Percentiles rank a stretch among this genome's conserved stretches.
These are phyloP conservation scores for Phrynocephalus versicolor DNA, from an alignment of 2,113 vertebrate species.

Conservation along the genomic window DNA sequence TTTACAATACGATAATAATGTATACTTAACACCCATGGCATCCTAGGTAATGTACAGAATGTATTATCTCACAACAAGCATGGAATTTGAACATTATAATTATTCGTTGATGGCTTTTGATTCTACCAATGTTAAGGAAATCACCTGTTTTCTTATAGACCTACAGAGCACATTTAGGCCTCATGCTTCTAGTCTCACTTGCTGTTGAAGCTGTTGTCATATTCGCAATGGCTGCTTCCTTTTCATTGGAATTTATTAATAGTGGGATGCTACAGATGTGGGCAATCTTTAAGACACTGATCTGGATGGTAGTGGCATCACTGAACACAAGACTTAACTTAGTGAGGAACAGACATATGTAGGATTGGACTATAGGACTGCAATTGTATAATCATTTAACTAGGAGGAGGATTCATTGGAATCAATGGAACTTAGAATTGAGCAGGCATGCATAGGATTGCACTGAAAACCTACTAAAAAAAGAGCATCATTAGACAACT, in stretches of 20 bases:
- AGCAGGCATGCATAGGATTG: not conserved
- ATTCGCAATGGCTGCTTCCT: not conserved
- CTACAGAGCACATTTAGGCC: not conserved
- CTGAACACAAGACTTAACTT: not conserved
- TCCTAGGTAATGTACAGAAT: not conserved
- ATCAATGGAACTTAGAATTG: not conserved
- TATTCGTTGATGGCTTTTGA: not conserved
- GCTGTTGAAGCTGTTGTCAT: not conserved
- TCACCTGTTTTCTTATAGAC: not conserved
- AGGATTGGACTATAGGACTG: not conserved
- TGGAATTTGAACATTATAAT: not conserved
- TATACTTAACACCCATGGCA: not conserved
- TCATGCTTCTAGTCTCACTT: not conserved
- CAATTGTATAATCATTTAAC: not conserved
- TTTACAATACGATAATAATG: not conserved
- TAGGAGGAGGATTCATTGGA: too few species aligned
- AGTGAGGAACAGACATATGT: not conserved
- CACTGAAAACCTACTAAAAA: too few species aligned
- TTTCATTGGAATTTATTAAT: not conserved
- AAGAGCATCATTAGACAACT: not conserved
- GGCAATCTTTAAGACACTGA: not conserved
- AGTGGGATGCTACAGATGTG: not conserved
- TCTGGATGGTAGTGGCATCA: too few species aligned
- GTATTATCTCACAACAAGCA: not conserved
- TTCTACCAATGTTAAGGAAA: conserved; percentile 24